Evolutionary conservation across 1,140 invertebrate species (phyloP).

Genomic region (Seison nebaliae): DNA sequence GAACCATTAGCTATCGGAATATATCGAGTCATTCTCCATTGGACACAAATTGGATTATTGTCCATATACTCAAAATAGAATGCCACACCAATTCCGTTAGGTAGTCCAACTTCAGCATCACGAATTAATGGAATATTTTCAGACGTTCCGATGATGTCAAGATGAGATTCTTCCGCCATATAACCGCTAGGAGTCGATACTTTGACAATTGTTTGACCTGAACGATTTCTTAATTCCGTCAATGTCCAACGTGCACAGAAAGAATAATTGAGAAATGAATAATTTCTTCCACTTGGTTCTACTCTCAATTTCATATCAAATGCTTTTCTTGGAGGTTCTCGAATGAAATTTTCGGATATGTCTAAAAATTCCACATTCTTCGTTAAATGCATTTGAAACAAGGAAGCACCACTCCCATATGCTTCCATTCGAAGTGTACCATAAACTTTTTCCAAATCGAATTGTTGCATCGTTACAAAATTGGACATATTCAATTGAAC

Average conservation of each 20-base stretch:
- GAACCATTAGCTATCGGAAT: slow-evolving; percentile 85
- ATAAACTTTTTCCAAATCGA: slow-evolving; percentile 39
- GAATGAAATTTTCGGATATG: slow-evolving; percentile 8
- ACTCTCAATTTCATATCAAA: slow-evolving; percentile 44
- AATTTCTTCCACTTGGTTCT: slow-evolving; percentile 58
- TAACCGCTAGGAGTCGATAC: too few species aligned
- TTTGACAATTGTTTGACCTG: too few species aligned
- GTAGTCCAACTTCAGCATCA: slow-evolving; percentile 5
- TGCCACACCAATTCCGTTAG: not conserved
- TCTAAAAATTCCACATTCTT: slow-evolving; percentile 14
- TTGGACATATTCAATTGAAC: slow-evolving; percentile 2
- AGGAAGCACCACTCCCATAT: slow-evolving; percentile 57
- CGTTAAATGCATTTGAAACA: slow-evolving; percentile 15
- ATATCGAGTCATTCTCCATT: slow-evolving; percentile 71
- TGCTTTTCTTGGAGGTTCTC: slow-evolving; percentile 25
- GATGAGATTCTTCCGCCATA: not conserved
- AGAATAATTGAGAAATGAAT: slow-evolving; percentile 44
- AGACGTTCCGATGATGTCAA: not conserved
- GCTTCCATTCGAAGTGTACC: slow-evolving; percentile 64
- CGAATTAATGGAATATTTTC: not conserved
- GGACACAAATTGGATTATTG: slow-evolving; percentile 51
- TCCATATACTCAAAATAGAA: slow-evolving; percentile 10
- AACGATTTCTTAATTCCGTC: slow-evolving; percentile 4
- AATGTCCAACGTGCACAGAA: slow-evolving; percentile 18
- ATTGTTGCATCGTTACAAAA: slow-evolving; percentile 1